These are phyloP conservation scores for Paramacrobiotus metropolitanus DNA, from an alignment of 1,140 invertebrate species.

Conservation along the genomic window DNA sequence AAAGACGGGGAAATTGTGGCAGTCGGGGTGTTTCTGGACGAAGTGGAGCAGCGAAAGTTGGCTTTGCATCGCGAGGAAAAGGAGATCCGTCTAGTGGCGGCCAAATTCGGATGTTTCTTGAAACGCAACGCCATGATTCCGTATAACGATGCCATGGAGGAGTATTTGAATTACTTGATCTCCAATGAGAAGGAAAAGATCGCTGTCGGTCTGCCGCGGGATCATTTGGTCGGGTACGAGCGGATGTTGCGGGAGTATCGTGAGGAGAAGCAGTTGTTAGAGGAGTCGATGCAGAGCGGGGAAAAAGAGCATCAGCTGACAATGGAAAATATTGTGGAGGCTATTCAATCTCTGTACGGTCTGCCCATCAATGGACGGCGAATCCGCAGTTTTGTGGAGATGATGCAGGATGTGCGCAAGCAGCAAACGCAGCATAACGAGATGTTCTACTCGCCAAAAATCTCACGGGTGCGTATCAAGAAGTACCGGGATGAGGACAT, in stretches of 20 bases:
- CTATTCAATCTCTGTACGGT: neutral
- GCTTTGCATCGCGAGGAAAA: constrained; percentile 6
- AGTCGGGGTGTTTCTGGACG: too few species aligned
- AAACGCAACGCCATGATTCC: constrained; percentile 11
- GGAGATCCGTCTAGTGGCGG: constrained; percentile 9
- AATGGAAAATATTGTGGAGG: neutral
- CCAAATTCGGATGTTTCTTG: constrained; percentile 12
- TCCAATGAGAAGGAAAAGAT: constrained; percentile 4
- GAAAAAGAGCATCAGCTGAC: neutral
- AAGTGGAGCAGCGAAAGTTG: too few species aligned
- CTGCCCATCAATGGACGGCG: neutral
- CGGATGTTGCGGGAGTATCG: neutral
- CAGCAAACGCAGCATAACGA: too few species aligned
- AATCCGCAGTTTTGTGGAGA: too few species aligned
- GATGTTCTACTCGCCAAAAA: too few species aligned
- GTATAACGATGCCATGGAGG: constrained; percentile 13
- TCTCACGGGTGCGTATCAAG: too few species aligned
- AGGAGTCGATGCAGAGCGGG: neutral
- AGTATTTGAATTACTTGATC: constrained; percentile 12
- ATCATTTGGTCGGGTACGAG: neutral
- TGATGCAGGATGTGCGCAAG: too few species aligned
- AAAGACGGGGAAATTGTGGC: too few species aligned
- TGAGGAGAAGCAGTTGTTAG: neutral
- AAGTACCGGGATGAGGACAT: too few species aligned
- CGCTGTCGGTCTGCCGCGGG: neutral